Evolutionary conservation across 2,888 invertebrate genomes (phyloP), one percentile per base, ranked within the genome.

Genomic region (Pasiphila rectangulata): DNA sequence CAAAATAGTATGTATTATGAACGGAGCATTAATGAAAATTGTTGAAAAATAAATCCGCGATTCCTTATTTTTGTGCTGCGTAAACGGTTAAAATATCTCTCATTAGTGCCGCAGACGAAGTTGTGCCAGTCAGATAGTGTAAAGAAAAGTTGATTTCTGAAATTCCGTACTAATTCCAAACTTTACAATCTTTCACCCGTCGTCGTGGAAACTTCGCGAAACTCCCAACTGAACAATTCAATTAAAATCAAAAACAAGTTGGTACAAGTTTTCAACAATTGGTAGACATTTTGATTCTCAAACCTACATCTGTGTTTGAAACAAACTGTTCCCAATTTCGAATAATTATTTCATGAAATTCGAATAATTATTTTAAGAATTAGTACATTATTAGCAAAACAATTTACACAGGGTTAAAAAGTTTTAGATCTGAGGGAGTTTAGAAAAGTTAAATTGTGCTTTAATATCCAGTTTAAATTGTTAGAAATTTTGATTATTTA

Each of bases 161-260:
- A 49, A 51, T 42, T 42, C 47, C 42, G 51, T 54, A 51, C 45
- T 41, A 40, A 51, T 45, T 53, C 35, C 5, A 19, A 51, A 48
- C 47, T 57, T 48, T 3, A 21, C 37, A 40, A 50, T 46, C 45
- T 43, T 47, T 51, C 43, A 43, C 32, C 43, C 43, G 46, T 10
- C 39, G 25, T 36, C 30, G 17, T 13, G 30, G n/a, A n/a, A n/a
- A 37, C 19, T 42, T 46, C 1, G 9, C 19, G 20, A 30, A 54
- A 54, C 47, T 50, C 54, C 29, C n/a, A 23, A 21, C 10, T 10
- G 41, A 52, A 52, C 48, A 43, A 55, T 54, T 51, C 37, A 52
- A 52, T 57, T 49, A 52, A 38, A 52, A 46, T 46, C 44, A 12
- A 23, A 42, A 16, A 30, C 30, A 30, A 30, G 15, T 30, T 30